These are phyloP conservation scores for Tenthredo mesomela DNA, from an alignment of 2,888 invertebrate genomes.

Conservation along the genomic window DNA sequence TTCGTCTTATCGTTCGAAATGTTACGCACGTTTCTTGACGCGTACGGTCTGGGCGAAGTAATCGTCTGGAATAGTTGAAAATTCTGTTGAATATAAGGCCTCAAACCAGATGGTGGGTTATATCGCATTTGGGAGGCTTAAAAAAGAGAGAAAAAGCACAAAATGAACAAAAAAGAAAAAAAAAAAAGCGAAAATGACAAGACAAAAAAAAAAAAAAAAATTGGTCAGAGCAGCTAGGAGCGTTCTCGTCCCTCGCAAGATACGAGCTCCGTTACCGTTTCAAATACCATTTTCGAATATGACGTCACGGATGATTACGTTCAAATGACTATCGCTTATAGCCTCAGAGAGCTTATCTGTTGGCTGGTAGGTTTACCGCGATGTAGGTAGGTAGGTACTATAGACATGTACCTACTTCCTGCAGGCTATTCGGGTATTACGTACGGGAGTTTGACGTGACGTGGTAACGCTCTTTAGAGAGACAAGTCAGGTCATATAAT, in stretches of 20 bases:
- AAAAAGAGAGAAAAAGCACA: not conserved
- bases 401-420: conserved; percentile 15
- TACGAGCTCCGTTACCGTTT: conserved; percentile 9
- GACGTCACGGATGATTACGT: conserved; percentile 44
- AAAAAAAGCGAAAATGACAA: not conserved
- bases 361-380: not conserved
- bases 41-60: conserved; percentile 18
- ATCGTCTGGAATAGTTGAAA: conserved; percentile 49
- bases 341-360: conserved; percentile 31
- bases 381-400: conserved; percentile 2
- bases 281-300: conserved; percentile 35
- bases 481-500: conserved; percentile 12
- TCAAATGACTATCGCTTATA: conserved; percentile 44
- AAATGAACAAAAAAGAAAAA: not conserved
- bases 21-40: conserved; percentile 34
- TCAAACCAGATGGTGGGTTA: not conserved
- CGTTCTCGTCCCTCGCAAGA: conserved; percentile 5
- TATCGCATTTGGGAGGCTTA: conserved; percentile 15
- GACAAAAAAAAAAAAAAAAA: conserved; percentile 4
- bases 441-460: not conserved
- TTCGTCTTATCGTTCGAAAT: conserved; percentile 34
- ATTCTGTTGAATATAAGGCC: conserved; percentile 35
- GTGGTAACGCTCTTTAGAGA: conserved; percentile 6
- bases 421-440: conserved; percentile 26
- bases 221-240: conserved; percentile 18